Conservation (phyloP, 2,797 vertebrate species). For the Semaprochilodus insignis region DNA sequence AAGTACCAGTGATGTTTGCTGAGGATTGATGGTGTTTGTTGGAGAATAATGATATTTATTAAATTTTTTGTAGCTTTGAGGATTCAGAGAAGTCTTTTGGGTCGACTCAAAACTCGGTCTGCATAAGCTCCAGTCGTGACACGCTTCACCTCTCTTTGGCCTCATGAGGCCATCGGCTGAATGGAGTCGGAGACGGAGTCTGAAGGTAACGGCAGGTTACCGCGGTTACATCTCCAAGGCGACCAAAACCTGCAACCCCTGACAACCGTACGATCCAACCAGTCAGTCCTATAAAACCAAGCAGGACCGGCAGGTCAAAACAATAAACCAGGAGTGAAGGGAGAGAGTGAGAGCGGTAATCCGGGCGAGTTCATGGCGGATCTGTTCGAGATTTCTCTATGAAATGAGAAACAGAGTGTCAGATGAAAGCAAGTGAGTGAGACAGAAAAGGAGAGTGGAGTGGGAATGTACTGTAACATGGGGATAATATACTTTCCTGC, state of each 20-base stretch:
- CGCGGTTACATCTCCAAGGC: conserved; percentile 34
- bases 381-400: conserved; percentile 28
- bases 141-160: not conserved
- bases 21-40: not conserved
- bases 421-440: conserved; percentile 33
- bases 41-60: not conserved
- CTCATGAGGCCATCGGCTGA: conserved; percentile 25
- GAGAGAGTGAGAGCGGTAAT: conserved; percentile 16
- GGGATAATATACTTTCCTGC: not conserved
- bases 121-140: conserved; percentile 15
- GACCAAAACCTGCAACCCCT: conserved; percentile 35
- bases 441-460: not conserved
- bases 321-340: conserved; percentile 26
- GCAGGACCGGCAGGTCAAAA: conserved; percentile 36
- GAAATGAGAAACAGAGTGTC: conserved; percentile 54
- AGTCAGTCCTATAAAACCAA: conserved; percentile 33
- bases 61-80: not conserved
- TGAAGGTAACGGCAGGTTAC: conserved; percentile 39
- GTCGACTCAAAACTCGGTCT: not conserved
- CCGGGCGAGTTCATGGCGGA: conserved; percentile 49
- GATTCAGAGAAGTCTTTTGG: not conserved
- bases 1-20: not conserved
- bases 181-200: conserved; percentile 37
- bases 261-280: conserved; percentile 37
- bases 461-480: not conserved